Percentiles rank a stretch among this genome's conserved stretches.
These are phyloP conservation scores for Tauraco hartlaubi DNA, from an alignment of 2,797 vertebrate species.

Conservation along the genomic window DNA sequence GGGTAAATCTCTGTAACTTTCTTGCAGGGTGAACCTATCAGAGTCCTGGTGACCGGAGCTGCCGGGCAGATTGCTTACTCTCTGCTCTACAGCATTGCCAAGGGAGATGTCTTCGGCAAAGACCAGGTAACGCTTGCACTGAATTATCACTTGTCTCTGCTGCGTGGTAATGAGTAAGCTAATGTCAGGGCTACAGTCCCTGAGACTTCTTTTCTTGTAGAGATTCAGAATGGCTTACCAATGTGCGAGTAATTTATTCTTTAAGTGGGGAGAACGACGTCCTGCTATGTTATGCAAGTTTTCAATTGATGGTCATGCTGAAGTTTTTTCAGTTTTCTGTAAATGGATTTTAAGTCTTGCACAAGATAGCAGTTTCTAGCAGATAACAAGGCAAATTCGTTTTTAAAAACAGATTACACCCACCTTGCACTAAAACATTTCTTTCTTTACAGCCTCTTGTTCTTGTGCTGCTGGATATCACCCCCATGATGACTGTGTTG, in stretches of 20 bases:
- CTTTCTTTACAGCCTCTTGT: constrained; percentile 84
- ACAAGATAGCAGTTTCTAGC: not conserved
- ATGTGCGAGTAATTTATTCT: not conserved
- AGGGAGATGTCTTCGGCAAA: constrained; percentile 96
- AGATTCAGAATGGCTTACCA: not conserved
- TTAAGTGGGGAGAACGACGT: no score
- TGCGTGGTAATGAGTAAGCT: not conserved
- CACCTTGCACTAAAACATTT: not conserved
- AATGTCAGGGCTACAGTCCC: not conserved
- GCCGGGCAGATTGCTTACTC: constrained; percentile 98
- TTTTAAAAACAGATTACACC: not conserved
- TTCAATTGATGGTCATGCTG: not conserved
- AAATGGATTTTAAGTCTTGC: not conserved
- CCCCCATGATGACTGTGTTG: constrained; percentile 93
- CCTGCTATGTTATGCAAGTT: not conserved
- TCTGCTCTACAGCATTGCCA: constrained; percentile 93
- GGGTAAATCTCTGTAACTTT: not conserved
- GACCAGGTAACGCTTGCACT: constrained; percentile 87
- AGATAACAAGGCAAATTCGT: not conserved
- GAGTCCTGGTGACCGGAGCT: constrained; percentile 95
- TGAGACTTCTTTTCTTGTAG: not conserved
- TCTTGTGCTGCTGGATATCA: constrained; percentile 92
- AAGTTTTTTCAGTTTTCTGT: not conserved
- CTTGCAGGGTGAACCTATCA: constrained; percentile 88
- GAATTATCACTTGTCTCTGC: not conserved